Evolutionary conservation across 2,113 vertebrate genomes (phyloP).

Genomic region (Ciconia stormi): DNA sequence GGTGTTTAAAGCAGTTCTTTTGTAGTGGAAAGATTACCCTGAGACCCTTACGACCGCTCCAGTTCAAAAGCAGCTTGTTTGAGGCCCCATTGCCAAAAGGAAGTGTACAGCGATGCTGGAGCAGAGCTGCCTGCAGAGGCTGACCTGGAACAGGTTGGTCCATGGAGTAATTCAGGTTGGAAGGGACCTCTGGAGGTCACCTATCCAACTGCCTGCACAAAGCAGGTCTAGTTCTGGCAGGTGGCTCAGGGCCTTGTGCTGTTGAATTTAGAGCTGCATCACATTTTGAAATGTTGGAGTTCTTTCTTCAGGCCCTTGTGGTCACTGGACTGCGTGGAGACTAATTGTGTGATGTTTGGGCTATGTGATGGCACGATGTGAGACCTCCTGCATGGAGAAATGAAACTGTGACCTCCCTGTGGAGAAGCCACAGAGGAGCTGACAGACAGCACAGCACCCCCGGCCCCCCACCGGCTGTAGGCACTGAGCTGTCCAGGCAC

Average conservation of each 20-base stretch:
- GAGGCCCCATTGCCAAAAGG: neutral
- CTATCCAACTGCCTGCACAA: neutral
- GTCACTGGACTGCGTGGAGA: fast-evolving
- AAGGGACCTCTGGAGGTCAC: neutral
- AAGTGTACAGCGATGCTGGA: neutral
- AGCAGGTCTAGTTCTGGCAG: neutral
- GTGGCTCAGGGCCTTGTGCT: neutral
- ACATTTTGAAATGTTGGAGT: neutral
- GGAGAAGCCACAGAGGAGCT: neutral
- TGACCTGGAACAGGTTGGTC: neutral
- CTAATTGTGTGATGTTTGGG: neutral
- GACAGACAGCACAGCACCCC: too few species aligned
- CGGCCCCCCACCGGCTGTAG: too few species aligned
- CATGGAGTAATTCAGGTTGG: neutral
- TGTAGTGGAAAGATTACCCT: too few species aligned
- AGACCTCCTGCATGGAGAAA: neutral
- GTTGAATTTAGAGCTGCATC: neutral
- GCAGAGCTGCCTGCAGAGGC: neutral
- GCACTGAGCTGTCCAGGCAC: too few species aligned
- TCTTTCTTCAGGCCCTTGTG: neutral
- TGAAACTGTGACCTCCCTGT: neutral
- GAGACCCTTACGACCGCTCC: fast-evolving
- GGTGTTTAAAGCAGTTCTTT: neutral
- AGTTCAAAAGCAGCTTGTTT: neutral
- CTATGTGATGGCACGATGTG: neutral